phyloP scores from a whole-genome alignment of 2,888 invertebrate genomes.

The Mellilla xanthometata region DNA sequence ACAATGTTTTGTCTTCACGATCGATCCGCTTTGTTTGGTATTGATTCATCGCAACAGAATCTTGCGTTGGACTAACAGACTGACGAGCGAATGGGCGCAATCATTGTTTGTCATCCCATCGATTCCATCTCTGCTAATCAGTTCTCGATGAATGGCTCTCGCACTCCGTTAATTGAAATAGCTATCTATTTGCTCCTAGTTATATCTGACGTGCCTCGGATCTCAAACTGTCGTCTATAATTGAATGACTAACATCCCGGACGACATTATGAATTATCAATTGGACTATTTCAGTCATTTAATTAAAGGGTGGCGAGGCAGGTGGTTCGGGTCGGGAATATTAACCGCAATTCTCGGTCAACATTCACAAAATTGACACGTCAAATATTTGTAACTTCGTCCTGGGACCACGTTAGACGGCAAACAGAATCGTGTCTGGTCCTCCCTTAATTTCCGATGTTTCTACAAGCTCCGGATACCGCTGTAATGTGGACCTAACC shows the following conservation, averaged over 20 bases:
- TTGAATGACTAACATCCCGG: slow-evolving; percentile 48
- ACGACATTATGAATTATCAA: slow-evolving; percentile 69
- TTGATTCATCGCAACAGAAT: slow-evolving; percentile 52
- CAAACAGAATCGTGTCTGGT: slow-evolving; percentile 82
- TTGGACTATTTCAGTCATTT: slow-evolving; percentile 76
- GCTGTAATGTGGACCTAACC: slow-evolving; percentile 50
- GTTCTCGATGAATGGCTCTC: slow-evolving; percentile 22
- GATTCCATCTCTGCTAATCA: slow-evolving; percentile 28
- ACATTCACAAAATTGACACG: slow-evolving; percentile 83
- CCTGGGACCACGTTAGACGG: slow-evolving; percentile 81
- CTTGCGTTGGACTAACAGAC: slow-evolving; percentile 38
- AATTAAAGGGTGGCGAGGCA: slow-evolving; percentile 70
- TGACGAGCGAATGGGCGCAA: slow-evolving; percentile 7
- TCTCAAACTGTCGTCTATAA: slow-evolving; percentile 39
- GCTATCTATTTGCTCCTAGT: slow-evolving; percentile 26
- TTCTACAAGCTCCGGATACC: slow-evolving; percentile 52
- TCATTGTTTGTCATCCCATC: slow-evolving; percentile 26
- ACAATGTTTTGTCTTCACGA: slow-evolving; percentile 70
- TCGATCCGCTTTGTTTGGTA: slow-evolving; percentile 61
- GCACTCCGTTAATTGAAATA: slow-evolving; percentile 30
- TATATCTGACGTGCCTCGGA: slow-evolving; percentile 25
- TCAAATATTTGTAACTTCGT: slow-evolving; percentile 83
- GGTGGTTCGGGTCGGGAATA: slow-evolving; percentile 76
- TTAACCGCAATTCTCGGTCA: slow-evolving; percentile 82
- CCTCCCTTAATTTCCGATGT: slow-evolving; percentile 82